Conservation (phyloP, 2,888 invertebrate species). For the Ochropacha duplaris region DNA sequence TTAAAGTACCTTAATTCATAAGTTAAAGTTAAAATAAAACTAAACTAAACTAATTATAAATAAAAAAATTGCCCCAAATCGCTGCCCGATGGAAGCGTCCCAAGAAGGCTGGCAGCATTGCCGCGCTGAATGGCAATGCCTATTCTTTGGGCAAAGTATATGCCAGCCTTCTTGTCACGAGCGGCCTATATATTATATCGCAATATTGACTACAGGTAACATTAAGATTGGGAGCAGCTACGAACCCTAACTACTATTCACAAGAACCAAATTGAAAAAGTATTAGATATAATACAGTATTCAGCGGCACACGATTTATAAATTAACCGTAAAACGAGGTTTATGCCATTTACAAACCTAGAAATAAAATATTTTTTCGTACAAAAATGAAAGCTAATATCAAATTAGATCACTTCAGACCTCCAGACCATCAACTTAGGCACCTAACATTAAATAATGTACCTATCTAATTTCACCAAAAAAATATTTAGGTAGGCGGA, state of each 20-base stretch:
- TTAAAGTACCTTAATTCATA: no score
- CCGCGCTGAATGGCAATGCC: no score
- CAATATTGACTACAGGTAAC: not conserved
- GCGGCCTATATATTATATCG: no score
- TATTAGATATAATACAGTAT: not conserved
- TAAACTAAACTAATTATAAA: no score
- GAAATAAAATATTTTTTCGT: no score
- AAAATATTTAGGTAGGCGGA: not conserved
- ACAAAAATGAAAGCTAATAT: not conserved
- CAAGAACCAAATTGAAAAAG: not conserved
- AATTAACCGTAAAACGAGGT: not conserved
- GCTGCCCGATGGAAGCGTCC: no score
- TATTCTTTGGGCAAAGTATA: no score
- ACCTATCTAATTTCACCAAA: not conserved
- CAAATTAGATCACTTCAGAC: not conserved
- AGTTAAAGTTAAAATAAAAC: no score
- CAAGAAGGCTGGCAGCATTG: no score
- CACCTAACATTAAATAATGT: not conserved
- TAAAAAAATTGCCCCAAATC: no score
- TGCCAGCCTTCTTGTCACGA: no score
- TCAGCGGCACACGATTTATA: not conserved
- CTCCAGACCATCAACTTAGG: not conserved
- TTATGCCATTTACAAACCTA: not conserved
- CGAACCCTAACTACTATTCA: not conserved
- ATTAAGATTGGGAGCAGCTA: not conserved